Evolutionary conservation across 2,888 invertebrate species (phyloP).

Genomic region (Tanypteryx hageni): DNA sequence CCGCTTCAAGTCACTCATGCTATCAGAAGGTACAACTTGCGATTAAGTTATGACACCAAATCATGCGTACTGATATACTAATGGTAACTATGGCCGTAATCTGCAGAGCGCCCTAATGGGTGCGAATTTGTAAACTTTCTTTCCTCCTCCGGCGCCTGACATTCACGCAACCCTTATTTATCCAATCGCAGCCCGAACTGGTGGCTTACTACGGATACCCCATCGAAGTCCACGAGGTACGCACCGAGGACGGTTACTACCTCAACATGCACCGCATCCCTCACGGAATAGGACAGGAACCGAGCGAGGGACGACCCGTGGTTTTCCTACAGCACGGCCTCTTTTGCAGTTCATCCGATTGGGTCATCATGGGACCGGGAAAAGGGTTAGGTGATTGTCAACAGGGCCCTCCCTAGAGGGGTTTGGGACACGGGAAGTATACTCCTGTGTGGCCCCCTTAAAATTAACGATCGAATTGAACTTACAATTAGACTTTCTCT

Average conservation of each 20-base stretch:
- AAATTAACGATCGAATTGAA: too few species aligned
- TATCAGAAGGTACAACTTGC: too few species aligned
- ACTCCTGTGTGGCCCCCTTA: too few species aligned
- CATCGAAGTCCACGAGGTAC: conserved; percentile 80
- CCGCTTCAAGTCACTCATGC: too few species aligned
- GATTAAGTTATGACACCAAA: too few species aligned
- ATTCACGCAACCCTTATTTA: too few species aligned
- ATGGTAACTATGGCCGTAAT: background rate
- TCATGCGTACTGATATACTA: too few species aligned
- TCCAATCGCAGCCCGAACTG: conserved; percentile 75
- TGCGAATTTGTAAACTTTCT: background rate
- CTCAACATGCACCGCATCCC: conserved; percentile 86
- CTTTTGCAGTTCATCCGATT: conserved; percentile 84
- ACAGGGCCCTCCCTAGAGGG: too few species aligned
- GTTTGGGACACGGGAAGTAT: too few species aligned
- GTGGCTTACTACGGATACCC: conserved; percentile 81
- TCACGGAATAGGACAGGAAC: conserved; percentile 74
- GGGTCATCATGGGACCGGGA: conserved; percentile 84
- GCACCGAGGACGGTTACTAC: conserved; percentile 88
- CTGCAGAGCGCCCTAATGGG: background rate
- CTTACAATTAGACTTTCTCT: too few species aligned
- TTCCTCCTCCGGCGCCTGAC: conserved; percentile 73
- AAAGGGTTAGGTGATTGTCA: conserved; percentile 79
- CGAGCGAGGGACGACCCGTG: conserved; percentile 78
- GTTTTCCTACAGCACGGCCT: conserved; percentile 85